These are phyloP conservation scores for Lates calcarifer DNA, from an alignment of 2,113 vertebrate genomes.

Conservation along the genomic window DNA sequence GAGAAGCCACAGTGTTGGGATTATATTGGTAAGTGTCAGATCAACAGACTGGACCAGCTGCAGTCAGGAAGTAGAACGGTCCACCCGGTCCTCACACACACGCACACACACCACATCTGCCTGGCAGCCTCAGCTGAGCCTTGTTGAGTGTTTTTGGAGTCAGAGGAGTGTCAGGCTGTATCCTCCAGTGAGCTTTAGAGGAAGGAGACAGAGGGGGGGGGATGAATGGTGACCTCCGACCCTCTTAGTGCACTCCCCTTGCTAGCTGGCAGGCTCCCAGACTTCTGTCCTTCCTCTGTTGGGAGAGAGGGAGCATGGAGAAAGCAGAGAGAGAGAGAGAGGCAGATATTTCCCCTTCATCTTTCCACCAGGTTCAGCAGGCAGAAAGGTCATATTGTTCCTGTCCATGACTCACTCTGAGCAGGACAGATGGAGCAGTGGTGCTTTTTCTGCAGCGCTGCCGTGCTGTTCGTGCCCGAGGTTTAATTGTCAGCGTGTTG, in stretches of 20 bases:
- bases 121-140: slow-evolving; percentile 32
- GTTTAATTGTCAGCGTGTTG: slow-evolving; percentile 23
- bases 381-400: slow-evolving; percentile 54
- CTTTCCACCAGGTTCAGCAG: slow-evolving; percentile 35
- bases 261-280: slow-evolving; percentile 34
- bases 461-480: slow-evolving; percentile 8
- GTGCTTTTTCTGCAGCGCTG: slow-evolving; percentile 4
- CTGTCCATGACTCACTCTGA: slow-evolving; percentile 45
- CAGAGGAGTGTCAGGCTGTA: slow-evolving; percentile 13
- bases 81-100: neutral
- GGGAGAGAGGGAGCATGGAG: neutral
- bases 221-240: slow-evolving; percentile 61
- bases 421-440: slow-evolving; percentile 37
- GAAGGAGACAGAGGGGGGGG: slow-evolving; percentile 40
- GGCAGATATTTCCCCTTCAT: slow-evolving; percentile 28
- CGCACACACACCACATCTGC: slow-evolving; percentile 34
- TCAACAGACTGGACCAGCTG: slow-evolving; percentile 13
- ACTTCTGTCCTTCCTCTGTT: slow-evolving; percentile 43
- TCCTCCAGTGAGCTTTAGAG: slow-evolving; percentile 60
- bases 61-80: neutral
- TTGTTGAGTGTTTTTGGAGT: slow-evolving; percentile 19
- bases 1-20: neutral
- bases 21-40: slow-evolving; percentile 14
- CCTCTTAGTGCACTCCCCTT: slow-evolving; percentile 29
- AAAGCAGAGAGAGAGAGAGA: slow-evolving; percentile 22